Conservation (phyloP, 1,140 invertebrate species). For the Mizuhopecten yessoensis region DNA sequence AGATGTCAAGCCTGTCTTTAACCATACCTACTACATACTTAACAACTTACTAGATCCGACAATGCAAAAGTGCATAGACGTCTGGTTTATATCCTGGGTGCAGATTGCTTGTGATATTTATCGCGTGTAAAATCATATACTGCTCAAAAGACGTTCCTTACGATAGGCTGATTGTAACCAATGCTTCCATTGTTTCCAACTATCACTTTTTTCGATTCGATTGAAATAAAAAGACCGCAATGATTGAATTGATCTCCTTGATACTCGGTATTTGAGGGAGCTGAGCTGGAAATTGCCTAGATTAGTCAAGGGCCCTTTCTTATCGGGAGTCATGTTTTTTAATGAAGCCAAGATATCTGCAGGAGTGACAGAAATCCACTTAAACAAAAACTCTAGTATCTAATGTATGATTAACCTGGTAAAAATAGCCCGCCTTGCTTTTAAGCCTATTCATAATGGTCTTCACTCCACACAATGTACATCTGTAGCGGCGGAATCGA, state of each 20-base stretch:
- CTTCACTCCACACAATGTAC: neutral
- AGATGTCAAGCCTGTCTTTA: no score
- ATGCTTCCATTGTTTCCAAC: neutral
- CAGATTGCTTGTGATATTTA: no score
- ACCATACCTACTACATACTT: no score
- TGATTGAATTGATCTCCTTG: constrained; percentile 4
- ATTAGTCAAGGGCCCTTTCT: neutral
- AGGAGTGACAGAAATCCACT: neutral
- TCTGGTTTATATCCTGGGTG: no score
- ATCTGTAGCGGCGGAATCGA: neutral
- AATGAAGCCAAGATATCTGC: constrained; percentile 8
- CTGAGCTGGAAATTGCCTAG: constrained; percentile 30
- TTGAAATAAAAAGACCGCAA: neutral
- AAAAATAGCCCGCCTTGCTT: neutral
- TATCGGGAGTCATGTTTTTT: constrained; percentile 8
- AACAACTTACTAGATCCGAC: no score
- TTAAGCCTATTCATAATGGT: neutral
- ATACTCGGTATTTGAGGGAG: neutral
- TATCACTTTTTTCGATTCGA: neutral
- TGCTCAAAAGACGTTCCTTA: no score
- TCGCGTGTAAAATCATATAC: no score
- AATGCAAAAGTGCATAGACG: no score
- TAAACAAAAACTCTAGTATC: neutral
- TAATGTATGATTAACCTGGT: neutral
- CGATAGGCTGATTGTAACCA: neutral